Evolutionary conservation across 1,140 invertebrate genomes (phyloP), one percentile per base, ranked within the genome.

Genomic region (Stegodyphus dumicola): DNA sequence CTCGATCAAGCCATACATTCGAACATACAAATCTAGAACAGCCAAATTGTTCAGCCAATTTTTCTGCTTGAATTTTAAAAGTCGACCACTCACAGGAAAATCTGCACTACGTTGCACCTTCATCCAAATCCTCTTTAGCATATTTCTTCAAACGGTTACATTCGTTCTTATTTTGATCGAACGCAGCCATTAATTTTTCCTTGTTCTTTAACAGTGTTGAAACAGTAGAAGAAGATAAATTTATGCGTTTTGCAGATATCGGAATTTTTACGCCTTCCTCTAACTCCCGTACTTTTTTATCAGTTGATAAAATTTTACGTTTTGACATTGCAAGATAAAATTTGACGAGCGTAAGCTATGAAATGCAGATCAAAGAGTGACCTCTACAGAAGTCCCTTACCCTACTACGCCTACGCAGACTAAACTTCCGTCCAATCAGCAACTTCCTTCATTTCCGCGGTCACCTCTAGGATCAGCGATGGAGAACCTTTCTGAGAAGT

Each of bases 1-100:
- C 88, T 56, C 88, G 85, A 54, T 88, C 86, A 18, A 89, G 64
- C 88, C 88, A 89, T n/a, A 88, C 88, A 78, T 84, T 87, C 18
- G 85, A 85, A 74, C 88, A 87, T 77, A 87, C 88, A 64, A 89
- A 89, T 66, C 88, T 86, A n/a, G 69, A 67, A 69, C 87, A 80
- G 15, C 84, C 86, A 54, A 88, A 83, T 54, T 84, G 77, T 53
- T 80, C 73, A 18, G 88, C 88, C 74, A 89, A 88, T 48, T 88
- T 86, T 66, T 86, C 76, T 11, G 87, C 86, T 83, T 88, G 88
- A 11, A 77, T 66, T 85, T 87, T 11, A 88, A 60, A 18, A 87
- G 66, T n/a, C 87, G 84, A 10, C 87, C 87, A 54, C 81, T 87
- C 3, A 88, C 76, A 65, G 85, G 86, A 33, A 69, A 77, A 74